phyloP scores from a whole-genome alignment of 2,113 vertebrate genomes.

The Mesoclemmys tuberculata region DNA sequence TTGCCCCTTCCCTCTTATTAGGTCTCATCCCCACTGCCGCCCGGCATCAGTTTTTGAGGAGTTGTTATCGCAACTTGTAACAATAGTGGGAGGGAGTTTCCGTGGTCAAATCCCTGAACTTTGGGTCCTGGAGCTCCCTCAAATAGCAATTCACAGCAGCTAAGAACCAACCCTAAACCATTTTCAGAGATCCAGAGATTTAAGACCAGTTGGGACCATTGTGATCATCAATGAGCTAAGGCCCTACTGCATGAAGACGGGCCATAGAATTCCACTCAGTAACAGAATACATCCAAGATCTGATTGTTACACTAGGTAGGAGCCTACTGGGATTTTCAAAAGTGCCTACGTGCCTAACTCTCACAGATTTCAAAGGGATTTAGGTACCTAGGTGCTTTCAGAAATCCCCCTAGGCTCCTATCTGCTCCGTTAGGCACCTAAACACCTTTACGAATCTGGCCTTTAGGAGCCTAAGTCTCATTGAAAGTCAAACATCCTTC shows the following conservation, averaged over 20 bases:
- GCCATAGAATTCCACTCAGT: no score
- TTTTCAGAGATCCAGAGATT: rapidly evolving
- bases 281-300: no score
- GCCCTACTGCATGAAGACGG: no score
- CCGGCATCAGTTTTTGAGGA: not conserved
- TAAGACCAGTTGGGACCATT: not conserved
- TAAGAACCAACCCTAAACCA: rapidly evolving
- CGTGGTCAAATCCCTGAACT: not conserved
- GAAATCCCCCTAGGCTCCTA: not conserved
- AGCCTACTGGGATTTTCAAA: not conserved
- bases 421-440: not conserved
- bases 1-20: rapidly evolving
- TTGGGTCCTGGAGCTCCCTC: not conserved
- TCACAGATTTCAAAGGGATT: not conserved
- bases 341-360: not conserved
- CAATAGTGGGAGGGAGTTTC: rapidly evolving
- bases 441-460: not conserved
- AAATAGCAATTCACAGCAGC: rapidly evolving
- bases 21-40: not conserved
- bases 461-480: rapidly evolving
- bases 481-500: not conserved
- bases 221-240: no score
- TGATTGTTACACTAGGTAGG: not conserved
- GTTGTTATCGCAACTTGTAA: not conserved
- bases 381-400: not conserved